phyloP scores from a whole-genome alignment of 1,140 invertebrate genomes.

The Ceratoteleas bidentatus region DNA sequence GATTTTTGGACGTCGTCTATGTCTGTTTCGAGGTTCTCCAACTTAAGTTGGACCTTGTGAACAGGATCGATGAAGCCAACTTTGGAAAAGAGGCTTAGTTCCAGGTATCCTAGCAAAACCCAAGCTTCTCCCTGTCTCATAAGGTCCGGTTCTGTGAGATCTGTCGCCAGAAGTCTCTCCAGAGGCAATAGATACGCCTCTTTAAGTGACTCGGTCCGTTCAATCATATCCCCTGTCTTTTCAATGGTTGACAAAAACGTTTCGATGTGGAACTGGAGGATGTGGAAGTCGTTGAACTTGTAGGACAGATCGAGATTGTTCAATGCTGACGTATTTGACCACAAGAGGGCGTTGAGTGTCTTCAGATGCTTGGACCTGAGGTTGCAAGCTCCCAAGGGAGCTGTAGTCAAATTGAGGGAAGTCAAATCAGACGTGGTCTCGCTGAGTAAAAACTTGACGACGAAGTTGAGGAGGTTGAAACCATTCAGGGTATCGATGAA shows the following conservation, averaged over 20 bases:
- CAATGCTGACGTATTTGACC: conserved; percentile 79
- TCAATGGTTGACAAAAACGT: conserved; percentile 66
- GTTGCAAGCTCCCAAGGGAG: conserved; percentile 74
- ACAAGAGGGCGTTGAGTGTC: conserved; percentile 78
- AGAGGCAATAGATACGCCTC: conserved; percentile 61
- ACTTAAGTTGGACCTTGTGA: conserved; percentile 86
- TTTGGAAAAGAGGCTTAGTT: conserved; percentile 77
- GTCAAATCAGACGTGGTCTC: conserved; percentile 36
- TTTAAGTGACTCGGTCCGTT: conserved; percentile 29
- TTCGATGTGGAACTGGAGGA: conserved; percentile 60
- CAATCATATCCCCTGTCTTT: conserved; percentile 21
- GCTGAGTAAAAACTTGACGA: conserved; percentile 70
- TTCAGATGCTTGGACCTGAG: conserved; percentile 74
- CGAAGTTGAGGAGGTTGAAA: conserved; percentile 69
- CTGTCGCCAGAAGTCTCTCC: conserved; percentile 62
- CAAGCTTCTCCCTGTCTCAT: conserved; percentile 72
- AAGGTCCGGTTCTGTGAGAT: conserved; percentile 39
- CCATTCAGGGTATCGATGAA: conserved; percentile 41
- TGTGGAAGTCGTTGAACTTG: conserved; percentile 66
- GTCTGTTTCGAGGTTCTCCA: conserved; percentile 85
- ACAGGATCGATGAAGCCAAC: conserved; percentile 87
- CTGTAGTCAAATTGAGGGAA: conserved; percentile 55
- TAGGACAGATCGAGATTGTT: conserved; percentile 71
- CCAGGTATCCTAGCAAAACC: conserved; percentile 77
- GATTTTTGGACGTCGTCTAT: conserved; percentile 74